phyloP scores from a whole-genome alignment of 2,113 vertebrate species.

The zebrafish (Danio rerio) region GRCz12tu NC_133198.1:36698001-36698500 shows the following conservation, averaged over 20 bases:
- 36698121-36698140: not conserved
- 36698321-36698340: not conserved
- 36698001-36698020: not conserved
- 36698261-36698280: not conserved
- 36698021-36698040: not conserved
- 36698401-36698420: not conserved
- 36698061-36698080: slow-evolving; percentile 13
- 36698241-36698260: not conserved
- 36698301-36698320: not conserved
- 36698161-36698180: not conserved
- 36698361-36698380: slow-evolving; percentile 35
- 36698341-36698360: not conserved
- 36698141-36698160: not conserved
- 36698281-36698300: not conserved
- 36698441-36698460: slow-evolving; percentile 11
- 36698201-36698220: not conserved
- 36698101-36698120: not conserved
- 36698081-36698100: not conserved
- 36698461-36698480: slow-evolving; percentile 12
- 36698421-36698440: slow-evolving; percentile 6
- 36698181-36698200: not conserved
- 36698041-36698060: not conserved
- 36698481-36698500: not conserved
- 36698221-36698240: not conserved
- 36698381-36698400: not conserved